These are phyloP conservation scores for Antennarius striatus DNA, from an alignment of 2,113 vertebrate genomes.

Conservation along the genomic window DNA sequence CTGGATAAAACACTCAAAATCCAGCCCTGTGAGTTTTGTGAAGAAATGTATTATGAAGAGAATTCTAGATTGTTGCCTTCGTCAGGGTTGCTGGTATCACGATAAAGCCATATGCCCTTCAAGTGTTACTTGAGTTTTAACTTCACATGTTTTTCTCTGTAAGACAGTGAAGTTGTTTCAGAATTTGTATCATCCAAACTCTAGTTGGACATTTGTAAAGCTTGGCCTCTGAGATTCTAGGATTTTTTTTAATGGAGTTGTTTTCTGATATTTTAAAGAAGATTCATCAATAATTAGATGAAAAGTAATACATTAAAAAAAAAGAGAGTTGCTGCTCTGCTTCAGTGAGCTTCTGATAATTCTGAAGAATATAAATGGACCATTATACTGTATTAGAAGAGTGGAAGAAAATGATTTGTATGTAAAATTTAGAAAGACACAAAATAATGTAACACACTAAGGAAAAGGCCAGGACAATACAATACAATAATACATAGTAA, in stretches of 20 bases:
- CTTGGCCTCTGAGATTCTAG: not conserved
- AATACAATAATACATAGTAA: not conserved
- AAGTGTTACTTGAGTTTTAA: too few relatives aligned
- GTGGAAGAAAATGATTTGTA: conserved; percentile 23
- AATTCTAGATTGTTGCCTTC: too few relatives aligned
- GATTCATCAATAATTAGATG: not conserved
- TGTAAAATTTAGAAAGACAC: conserved; percentile 58
- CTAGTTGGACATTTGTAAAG: too few relatives aligned
- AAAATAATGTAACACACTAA: conserved; percentile 42
- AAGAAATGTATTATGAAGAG: too few relatives aligned
- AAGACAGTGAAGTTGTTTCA: too few relatives aligned
- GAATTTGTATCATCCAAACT: too few relatives aligned
- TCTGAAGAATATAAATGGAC: conserved; percentile 1
- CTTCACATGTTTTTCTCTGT: too few relatives aligned
- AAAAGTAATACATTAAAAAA: too few relatives aligned
- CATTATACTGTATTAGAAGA: conserved; percentile 2
- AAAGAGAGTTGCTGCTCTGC: not conserved
- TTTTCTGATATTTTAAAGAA: not conserved
- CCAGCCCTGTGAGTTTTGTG: too few relatives aligned
- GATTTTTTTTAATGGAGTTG: not conserved
- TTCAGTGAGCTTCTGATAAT: not conserved
- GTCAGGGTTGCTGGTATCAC: too few relatives aligned
- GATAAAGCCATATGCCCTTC: too few relatives aligned
- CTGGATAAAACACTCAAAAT: too few relatives aligned
- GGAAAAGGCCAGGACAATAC: not conserved